Base-by-base conservation (phyloP, 2,113 vertebrate species). In the Salminus brasiliensis region DNA sequence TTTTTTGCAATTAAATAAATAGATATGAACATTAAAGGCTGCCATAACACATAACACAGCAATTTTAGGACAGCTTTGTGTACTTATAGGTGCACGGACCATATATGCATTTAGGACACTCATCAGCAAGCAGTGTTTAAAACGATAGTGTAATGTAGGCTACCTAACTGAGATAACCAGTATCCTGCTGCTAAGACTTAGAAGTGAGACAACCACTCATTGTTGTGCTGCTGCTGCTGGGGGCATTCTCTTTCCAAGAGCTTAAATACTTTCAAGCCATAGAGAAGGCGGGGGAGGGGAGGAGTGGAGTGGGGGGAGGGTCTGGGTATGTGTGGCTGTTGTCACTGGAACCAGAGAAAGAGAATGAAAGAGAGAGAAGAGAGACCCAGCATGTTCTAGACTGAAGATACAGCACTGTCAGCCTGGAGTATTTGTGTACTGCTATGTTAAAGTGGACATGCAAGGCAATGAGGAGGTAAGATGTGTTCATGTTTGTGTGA, bases 231-330 rank as follows among this genome's bases (percentile, higher is more conserved):
- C 27, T 62, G 23, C 55, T 74, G 5, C 32, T 55, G 36, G 6
- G 12, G 65, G 16, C 45, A 27, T 41, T 66, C 57, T 72, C 52
- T 65, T 27, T 49, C 43, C 34, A 25, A 34, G 53, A 69, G 60
- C 78, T 72, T 66, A 72, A 80, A 76, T 68, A 43, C 66, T 76
- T 76, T 65, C 6, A 77, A 60, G 49, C 57, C 27, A 80, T 76
- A 67, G 43, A 30, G 8, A 47, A n/a, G 72, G 5, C 29, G 82
- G 82, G 78, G 82, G 74, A 81, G 69, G 82, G 82, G 62, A 47
- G 75, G 74, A 63, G 47, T 69, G 39, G 30, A 12, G 10, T 71
- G 72, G 78, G 81, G 5, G 82, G 78, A 66, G 79, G 82, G 78
- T 73, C 60, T 39, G 71, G 45, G 41, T 49, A 65, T 66, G 81